A percentile compares a stretch with the other conserved stretches of the same genome.
phyloP scores from a whole-genome alignment of 2,797 vertebrate genomes.

The Mus spretus region DNA sequence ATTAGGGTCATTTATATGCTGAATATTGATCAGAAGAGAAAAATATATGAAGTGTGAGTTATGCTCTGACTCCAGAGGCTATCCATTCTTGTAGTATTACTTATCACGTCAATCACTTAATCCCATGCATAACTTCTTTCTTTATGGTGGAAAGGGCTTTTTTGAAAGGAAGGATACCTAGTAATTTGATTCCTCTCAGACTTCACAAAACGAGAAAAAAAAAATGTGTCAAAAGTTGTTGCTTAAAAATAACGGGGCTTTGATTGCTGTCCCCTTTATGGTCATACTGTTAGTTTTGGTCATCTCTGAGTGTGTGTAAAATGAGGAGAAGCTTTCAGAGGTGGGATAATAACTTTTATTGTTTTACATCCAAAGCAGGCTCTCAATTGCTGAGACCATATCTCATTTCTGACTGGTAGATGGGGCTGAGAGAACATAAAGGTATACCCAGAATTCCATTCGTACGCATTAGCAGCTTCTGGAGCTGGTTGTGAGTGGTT shows the following conservation, averaged over 20 bases:
- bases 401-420: not conserved
- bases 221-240: constrained; percentile 35
- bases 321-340: not conserved
- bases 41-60: constrained; percentile 53
- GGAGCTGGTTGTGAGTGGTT: not conserved
- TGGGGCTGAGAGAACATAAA: not conserved
- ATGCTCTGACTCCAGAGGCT: constrained; percentile 55
- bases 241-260: constrained; percentile 14
- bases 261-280: not conserved
- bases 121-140: constrained; percentile 18
- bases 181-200: constrained; percentile 49
- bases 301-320: not conserved
- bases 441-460: not conserved
- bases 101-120: constrained; percentile 59
- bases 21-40: constrained; percentile 78
- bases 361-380: not conserved
- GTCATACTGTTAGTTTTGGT: not conserved
- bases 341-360: not conserved
- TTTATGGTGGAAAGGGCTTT: constrained; percentile 55
- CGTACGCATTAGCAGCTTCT: not conserved
- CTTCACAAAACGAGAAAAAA: constrained; percentile 41
- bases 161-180: constrained; percentile 52
- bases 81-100: constrained; percentile 64
- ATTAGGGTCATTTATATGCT: constrained; percentile 63
- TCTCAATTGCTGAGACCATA: not conserved